Percentiles rank a stretch among this genome's conserved stretches.
Evolutionary conservation across 2,888 invertebrate species (phyloP).

Genomic region (Lissonota sp.): DNA sequence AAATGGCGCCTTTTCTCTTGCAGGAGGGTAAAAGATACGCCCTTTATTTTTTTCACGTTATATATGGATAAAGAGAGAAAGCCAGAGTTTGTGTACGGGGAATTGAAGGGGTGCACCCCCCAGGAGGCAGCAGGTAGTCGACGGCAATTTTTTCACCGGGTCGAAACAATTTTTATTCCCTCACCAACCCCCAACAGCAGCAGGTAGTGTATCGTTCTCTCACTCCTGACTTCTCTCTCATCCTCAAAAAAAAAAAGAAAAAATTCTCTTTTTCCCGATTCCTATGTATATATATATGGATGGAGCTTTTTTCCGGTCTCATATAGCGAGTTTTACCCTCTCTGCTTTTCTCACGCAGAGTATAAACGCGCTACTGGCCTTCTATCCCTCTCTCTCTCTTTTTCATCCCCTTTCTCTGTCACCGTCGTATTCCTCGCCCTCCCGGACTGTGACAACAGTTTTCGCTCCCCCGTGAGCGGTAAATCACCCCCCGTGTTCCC

Average conservation of each 20-base stretch:
- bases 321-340: slow-evolving; percentile 34
- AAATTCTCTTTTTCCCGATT: slow-evolving; percentile 11
- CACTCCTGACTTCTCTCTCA: slow-evolving; percentile 14
- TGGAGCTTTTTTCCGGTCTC: slow-evolving; percentile 45
- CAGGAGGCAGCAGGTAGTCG: slow-evolving; percentile 58
- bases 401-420: slow-evolving; percentile 7
- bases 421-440: slow-evolving; percentile 56
- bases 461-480: slow-evolving; percentile 76
- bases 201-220: slow-evolving; percentile 54
- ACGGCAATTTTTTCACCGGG: slow-evolving; percentile 64
- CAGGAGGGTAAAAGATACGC: too few relatives aligned
- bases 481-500: slow-evolving; percentile 71
- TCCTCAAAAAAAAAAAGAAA: neutral
- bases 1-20: neutral
- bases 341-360: slow-evolving; percentile 51
- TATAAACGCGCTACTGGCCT: slow-evolving; percentile 56
- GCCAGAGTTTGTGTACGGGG: slow-evolving; percentile 46
- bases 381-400: slow-evolving; percentile 29
- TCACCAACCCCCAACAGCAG: slow-evolving; percentile 53
- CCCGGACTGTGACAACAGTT: slow-evolving; percentile 76
- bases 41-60: too few relatives aligned
- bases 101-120: slow-evolving; percentile 52
- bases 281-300: slow-evolving; percentile 45
- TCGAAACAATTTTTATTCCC: slow-evolving; percentile 68
- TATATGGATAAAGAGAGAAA: too few relatives aligned